Evolutionary conservation across 2,113 vertebrate species (phyloP), one percentile per base, ranked within the genome.

Genomic region (Clupea harengus): DNA sequence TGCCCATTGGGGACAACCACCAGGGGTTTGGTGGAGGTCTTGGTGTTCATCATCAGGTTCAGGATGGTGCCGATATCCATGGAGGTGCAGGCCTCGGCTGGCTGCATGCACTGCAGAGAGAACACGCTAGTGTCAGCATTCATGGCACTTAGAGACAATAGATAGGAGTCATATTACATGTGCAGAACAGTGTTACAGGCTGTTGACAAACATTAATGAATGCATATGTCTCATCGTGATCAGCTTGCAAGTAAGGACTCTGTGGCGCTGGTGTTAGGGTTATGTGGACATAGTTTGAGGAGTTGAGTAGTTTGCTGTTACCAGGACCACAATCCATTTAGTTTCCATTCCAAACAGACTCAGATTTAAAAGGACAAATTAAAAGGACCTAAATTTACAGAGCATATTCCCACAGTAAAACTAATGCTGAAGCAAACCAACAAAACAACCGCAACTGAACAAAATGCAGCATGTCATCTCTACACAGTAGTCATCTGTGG

Each of bases 11-110:
- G 91, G 91, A 96, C 64, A 84, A 99, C 95, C 17, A 95, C 94
- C 49, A 99, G 93, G 0, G 95, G 94, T 83, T 96, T 97, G 82
- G 95, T 97, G 10, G 95, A 95, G 0, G 93, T 95, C 93, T 96
- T 97, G 89, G 93, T 95, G 92, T 96, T 95, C 92, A 95, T 95
- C 95, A 96, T 96, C 97, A 99, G 97, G 28, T 89, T 90, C 86
- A 99, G 78, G 87, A 99, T 96, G 87, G 93, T 95, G 15, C 95
- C 91, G 49, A 91, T 25, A 0, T 92, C 92, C 28, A 97, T 89
- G 0, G 95, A 95, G 4, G 93, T 93, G 81, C 98, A 99, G 83
- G 94, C 92, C 91, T 97, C 95, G 1, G 95, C 92, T 0, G 96
- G 95, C 82, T 92, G 91, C 90, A 98, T 89, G 18, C 98, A 99